phyloP scores from a whole-genome alignment of 2,797 vertebrate genomes.

The Setipinna tenuifilis region DNA sequence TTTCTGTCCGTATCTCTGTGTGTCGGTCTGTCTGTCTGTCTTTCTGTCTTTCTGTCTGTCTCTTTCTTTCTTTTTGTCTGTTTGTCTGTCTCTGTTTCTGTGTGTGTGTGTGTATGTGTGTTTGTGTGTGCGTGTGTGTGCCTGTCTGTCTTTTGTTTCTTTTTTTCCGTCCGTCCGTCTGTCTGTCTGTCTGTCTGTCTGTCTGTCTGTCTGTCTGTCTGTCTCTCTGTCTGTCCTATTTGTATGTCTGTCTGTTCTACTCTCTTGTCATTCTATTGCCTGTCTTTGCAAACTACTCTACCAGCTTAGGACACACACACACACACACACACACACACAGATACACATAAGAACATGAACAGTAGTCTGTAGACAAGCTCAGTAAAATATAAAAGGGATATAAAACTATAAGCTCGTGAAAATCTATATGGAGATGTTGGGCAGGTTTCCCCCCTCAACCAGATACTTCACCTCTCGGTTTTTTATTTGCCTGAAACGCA shows the following conservation, averaged over 20 bases:
- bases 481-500: constrained; percentile 20
- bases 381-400: constrained; percentile 22
- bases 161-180: neutral
- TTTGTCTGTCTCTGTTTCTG: neutral
- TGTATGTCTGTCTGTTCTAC: neutral
- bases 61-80: neutral
- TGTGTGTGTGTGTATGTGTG: neutral
- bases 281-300: neutral
- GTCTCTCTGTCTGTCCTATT: neutral
- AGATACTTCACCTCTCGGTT: constrained; percentile 23
- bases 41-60: neutral
- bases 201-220: neutral
- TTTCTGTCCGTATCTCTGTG: neutral
- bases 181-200: neutral
- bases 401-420: constrained; percentile 27
- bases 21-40: neutral
- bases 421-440: constrained; percentile 20
- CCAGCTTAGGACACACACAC: neutral
- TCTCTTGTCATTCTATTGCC: neutral
- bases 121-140: neutral
- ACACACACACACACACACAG: neutral
- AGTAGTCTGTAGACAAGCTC: constrained; percentile 23
- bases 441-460: neutral
- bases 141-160: neutral
- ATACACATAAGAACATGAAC: constrained; percentile 3